Evolutionary conservation across 2,888 invertebrate genomes (phyloP).

Genomic region (Chrysotoxum bicinctum): DNA sequence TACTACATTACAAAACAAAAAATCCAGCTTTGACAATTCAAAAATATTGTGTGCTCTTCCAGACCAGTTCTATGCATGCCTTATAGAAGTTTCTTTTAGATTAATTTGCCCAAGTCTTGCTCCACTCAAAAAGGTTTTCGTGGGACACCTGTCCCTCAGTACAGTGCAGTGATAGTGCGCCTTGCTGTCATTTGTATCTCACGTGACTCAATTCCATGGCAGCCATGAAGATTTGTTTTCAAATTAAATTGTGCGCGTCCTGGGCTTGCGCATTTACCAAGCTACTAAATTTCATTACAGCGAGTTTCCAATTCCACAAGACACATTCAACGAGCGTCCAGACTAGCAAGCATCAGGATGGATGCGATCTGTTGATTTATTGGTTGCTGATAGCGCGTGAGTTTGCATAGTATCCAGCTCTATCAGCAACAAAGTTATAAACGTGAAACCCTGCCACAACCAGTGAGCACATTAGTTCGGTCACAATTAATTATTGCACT

Average conservation of each 20-base stretch:
- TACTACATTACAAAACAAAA: constrained; percentile 34
- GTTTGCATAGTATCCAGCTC: constrained; percentile 49
- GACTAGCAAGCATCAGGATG: background rate
- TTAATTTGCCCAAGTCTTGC: constrained; percentile 21
- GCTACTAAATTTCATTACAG: constrained; percentile 46
- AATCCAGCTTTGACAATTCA: background rate
- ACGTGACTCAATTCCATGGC: constrained; percentile 52
- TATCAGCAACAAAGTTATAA: constrained; percentile 22
- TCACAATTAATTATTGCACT: constrained; percentile 67
- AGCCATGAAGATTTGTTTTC: constrained; percentile 53
- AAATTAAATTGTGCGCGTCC: constrained; percentile 48
- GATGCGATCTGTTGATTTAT: constrained; percentile 51
- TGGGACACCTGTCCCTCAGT: constrained; percentile 53
- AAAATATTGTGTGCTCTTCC: constrained; percentile 24
- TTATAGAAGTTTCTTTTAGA: constrained; percentile 8
- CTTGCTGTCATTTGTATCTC: constrained; percentile 59
- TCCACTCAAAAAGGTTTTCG: background rate
- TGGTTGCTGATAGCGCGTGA: constrained; percentile 45
- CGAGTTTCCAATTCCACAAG: background rate
- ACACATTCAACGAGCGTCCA: background rate
- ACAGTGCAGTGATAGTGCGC: constrained; percentile 26
- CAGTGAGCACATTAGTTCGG: constrained; percentile 41
- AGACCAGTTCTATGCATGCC: constrained; percentile 20
- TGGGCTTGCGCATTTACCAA: constrained; percentile 41
- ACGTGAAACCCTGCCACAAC: constrained; percentile 29